Evolutionary conservation across 1,140 invertebrate species (phyloP).

Genomic region (Tenebrio molitor): DNA sequence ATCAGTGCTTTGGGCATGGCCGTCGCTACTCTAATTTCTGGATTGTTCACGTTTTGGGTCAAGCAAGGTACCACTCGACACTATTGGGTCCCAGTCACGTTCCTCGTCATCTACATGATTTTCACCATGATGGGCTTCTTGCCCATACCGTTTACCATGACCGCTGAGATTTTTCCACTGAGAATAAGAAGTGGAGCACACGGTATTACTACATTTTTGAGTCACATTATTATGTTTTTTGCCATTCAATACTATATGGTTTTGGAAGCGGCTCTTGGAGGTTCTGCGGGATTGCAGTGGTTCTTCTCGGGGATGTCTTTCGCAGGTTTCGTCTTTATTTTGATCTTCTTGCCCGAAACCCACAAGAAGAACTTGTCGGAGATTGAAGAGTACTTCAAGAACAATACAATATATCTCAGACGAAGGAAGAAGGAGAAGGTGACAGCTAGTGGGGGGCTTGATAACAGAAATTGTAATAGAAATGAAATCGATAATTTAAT

Average conservation of each 20-base stretch:
- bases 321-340: constrained; percentile 70
- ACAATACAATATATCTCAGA: constrained; percentile 64
- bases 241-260: constrained; percentile 68
- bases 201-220: constrained; percentile 66
- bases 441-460: too few species aligned
- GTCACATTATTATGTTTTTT: constrained; percentile 69
- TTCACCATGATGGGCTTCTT: constrained; percentile 71
- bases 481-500: constrained; percentile 22
- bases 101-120: constrained; percentile 62
- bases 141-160: constrained; percentile 74
- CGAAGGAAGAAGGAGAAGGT: neutral
- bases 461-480: too few species aligned
- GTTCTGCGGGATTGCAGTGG: constrained; percentile 73
- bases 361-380: constrained; percentile 77
- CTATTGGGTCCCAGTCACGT: constrained; percentile 29
- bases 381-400: constrained; percentile 74
- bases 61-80: constrained; percentile 54
- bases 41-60: constrained; percentile 67
- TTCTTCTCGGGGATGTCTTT: constrained; percentile 77
- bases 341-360: constrained; percentile 78
- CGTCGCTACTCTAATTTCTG: constrained; percentile 68
- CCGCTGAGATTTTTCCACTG: constrained; percentile 71
- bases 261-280: constrained; percentile 53
- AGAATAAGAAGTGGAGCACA: constrained; percentile 69
- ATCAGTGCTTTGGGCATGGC: constrained; percentile 69